Base-by-base conservation (phyloP, 2,113 vertebrate genomes). In the Limanda limanda region DNA sequence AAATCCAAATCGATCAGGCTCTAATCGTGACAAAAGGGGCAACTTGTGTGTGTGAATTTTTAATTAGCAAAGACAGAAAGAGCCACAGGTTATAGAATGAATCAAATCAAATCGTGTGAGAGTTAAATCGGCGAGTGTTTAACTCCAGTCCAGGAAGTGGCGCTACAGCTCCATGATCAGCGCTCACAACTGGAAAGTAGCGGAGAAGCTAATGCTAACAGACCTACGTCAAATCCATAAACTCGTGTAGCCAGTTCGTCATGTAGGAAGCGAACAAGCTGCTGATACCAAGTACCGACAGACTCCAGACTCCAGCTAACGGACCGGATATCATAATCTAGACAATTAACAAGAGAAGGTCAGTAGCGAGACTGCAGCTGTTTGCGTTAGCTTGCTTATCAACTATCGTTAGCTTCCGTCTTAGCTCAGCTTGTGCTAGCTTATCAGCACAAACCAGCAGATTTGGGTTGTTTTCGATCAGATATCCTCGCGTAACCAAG, bases 151-250 rank as follows among this genome's bases (percentile, higher is more conserved):
- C 91, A 79, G 9, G 0, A 10, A 84, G 79, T 0, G 89, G 81
- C 85, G 65, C 1, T 74, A 63, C 15, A 24, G 21, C 8, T 52
- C 61, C n/a, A 24, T 5, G 9, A 1, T 23, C 24, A 60, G 24
- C 11, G 35, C 15, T 55, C 12, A n/a, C 56, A 56, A 77, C 69
- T 86, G 76, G 76, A 74, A 81, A 71, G 72, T 67, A 73, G 57
- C 71, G 25, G 31, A 74, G 68, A 45, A 24, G 87, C 80, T 84
- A 82, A 81, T 76, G 89, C 88, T 86, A 91, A 79, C 51, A 63
- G 27, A 5, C 24, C 14, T 11, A 63, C 57, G 74, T 57, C 55
- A 71, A 54, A 54, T n/a, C 4, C 51, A 10, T 20, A 54, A 42
- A 65, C 70, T 17, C 7, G 11, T 62, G 27, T 67, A 51, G 57